A percentile compares a stretch with the other conserved stretches of the same genome.
Conservation (phyloP, 1,140 invertebrate species). For the Saccostrea echinata region DNA sequence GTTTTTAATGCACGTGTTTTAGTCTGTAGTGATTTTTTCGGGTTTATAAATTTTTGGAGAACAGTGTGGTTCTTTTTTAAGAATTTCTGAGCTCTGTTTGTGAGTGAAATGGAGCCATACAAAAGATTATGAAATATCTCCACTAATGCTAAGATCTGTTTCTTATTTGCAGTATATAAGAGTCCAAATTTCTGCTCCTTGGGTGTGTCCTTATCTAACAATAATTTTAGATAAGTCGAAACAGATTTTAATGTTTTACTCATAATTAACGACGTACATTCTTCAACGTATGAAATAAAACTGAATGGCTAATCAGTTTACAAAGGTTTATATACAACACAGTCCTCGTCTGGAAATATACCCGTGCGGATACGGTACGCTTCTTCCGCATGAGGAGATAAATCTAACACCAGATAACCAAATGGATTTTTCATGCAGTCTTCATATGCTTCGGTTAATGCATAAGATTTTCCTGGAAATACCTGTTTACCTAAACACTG, state of each 20-base stretch:
- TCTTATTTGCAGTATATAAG: neutral
- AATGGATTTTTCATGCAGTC: constrained; percentile 13
- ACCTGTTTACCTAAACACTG: constrained; percentile 25
- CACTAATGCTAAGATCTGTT: neutral
- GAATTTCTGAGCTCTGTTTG: neutral
- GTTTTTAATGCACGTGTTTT: constrained; percentile 8
- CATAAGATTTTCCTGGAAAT: constrained; percentile 17
- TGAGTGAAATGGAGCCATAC: neutral
- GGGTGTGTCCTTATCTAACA: constrained; percentile 9
- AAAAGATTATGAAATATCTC: constrained; percentile 25
- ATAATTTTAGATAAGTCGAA: constrained; percentile 1
- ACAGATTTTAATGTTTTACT: constrained; percentile 11
- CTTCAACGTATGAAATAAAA: too few species aligned
- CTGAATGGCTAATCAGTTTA: too few species aligned
- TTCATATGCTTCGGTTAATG: constrained; percentile 43
- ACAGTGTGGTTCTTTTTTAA: neutral
- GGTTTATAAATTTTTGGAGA: neutral
- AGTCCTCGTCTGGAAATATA: constrained; percentile 41
- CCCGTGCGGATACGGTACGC: constrained; percentile 24
- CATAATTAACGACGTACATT: neutral
- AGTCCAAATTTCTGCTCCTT: neutral
- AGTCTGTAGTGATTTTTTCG: neutral
- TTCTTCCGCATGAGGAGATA: constrained; percentile 38
- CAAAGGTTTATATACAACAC: too few species aligned
- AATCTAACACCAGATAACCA: constrained; percentile 43